Conservation (phyloP, 2,888 invertebrate species). For the Chirona hameri region DNA sequence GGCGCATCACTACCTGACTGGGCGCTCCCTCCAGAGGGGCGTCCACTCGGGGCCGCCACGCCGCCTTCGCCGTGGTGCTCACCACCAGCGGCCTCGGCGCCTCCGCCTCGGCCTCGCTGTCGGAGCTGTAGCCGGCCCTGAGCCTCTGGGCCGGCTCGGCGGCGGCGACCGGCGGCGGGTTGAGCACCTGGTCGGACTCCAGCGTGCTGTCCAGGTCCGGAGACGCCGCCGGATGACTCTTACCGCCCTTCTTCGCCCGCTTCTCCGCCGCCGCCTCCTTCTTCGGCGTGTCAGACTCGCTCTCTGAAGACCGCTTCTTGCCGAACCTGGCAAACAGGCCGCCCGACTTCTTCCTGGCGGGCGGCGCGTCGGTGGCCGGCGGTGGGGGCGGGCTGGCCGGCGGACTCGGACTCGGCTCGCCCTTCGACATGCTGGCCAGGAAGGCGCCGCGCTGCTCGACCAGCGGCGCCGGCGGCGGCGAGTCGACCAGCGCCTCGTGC, state of each 20-base stretch:
- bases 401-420: constrained; percentile 9
- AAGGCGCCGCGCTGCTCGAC: constrained; percentile 33
- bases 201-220: constrained; percentile 40
- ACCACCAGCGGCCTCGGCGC: constrained; percentile 57
- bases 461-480: constrained; percentile 35
- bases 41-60: too few relatives aligned
- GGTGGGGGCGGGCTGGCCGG: not conserved
- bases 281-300: not conserved
- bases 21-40: constrained; percentile 77
- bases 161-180: constrained; percentile 39
- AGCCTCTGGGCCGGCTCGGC: constrained; percentile 34
- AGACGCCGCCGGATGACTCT: not conserved
- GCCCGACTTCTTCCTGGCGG: not conserved
- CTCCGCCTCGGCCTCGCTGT: constrained; percentile 52
- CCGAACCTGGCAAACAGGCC: not conserved
- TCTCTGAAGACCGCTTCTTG: not conserved
- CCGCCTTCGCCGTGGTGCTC: constrained; percentile 85
- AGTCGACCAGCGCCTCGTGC: constrained; percentile 24
- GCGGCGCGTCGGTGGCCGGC: not conserved
- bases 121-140: too few relatives aligned
- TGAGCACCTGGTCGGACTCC: constrained; percentile 44
- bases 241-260: constrained; percentile 34
- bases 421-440: constrained; percentile 32
- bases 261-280: constrained; percentile 35
- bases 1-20: constrained; percentile 38